Conservation (phyloP, 1,140 invertebrate species). For the Tyrophagus putrescentiae region DNA sequence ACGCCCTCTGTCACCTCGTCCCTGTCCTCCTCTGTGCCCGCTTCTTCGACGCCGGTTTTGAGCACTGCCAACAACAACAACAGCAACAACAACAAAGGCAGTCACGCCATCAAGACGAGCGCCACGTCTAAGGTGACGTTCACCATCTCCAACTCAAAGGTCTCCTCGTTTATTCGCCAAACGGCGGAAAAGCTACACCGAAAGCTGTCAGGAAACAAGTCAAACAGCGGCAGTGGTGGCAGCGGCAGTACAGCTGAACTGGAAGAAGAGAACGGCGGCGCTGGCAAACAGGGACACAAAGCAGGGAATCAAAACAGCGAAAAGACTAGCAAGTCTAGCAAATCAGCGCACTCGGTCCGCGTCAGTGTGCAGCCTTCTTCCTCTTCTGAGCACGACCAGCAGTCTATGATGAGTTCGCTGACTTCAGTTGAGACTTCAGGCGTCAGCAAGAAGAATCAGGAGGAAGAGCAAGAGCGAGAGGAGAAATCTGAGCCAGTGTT, state of each 20-base stretch:
- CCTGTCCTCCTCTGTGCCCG: too few species aligned
- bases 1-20: too few species aligned
- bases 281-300: neutral
- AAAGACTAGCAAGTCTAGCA: neutral
- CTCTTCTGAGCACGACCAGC: too few species aligned
- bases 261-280: neutral
- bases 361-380: too few species aligned
- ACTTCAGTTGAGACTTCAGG: too few species aligned
- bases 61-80: neutral
- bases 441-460: too few species aligned
- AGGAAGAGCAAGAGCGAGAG: too few species aligned
- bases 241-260: neutral
- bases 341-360: neutral
- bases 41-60: too few species aligned
- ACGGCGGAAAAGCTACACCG: slow-evolving; percentile 12
- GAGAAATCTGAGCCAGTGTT: too few species aligned
- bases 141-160: slow-evolving; percentile 10
- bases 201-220: slow-evolving; percentile 10
- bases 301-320: neutral
- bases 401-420: too few species aligned
- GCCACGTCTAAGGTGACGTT: slow-evolving; percentile 2
- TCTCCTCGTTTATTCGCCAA: slow-evolving; percentile 14
- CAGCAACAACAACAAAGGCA: neutral
- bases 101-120: neutral
- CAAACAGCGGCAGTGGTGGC: neutral